Evolutionary conservation across 2,797 vertebrate genomes (phyloP).

Genomic region (Centropyge bicolor): DNA sequence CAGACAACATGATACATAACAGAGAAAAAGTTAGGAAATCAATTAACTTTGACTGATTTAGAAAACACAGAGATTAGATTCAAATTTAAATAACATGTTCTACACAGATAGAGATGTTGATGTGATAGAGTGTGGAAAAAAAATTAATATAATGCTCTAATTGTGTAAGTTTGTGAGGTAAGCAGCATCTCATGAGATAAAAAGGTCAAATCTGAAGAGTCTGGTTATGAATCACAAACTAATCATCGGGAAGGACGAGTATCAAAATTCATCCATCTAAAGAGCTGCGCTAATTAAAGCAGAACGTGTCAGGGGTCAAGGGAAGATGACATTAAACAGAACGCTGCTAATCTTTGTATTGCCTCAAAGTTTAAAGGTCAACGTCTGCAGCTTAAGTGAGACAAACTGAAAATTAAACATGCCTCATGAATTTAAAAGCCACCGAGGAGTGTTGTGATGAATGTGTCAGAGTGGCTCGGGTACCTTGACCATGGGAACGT

Average conservation of each 20-base stretch:
- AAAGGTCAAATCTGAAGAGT: not conserved
- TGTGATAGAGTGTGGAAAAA: too few relatives aligned
- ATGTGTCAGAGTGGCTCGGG: not conserved
- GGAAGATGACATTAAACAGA: not conserved
- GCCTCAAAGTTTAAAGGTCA: not conserved
- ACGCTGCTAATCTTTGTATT: not conserved
- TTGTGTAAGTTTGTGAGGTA: too few relatives aligned
- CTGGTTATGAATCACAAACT: not conserved
- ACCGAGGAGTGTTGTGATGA: not conserved
- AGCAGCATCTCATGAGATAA: not conserved
- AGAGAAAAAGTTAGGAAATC: not conserved
- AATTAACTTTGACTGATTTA: not conserved
- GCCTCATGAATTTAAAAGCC: not conserved
- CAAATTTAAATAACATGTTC: not conserved
- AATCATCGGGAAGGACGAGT: not conserved
- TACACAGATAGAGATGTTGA: not conserved
- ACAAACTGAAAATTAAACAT: not conserved
- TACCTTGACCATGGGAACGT: conserved; percentile 99
- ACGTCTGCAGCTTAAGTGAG: not conserved
- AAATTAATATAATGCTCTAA: too few relatives aligned
- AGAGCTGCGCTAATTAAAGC: conserved; percentile 1
- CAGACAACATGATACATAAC: not conserved
- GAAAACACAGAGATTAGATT: not conserved
- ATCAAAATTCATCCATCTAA: not conserved
- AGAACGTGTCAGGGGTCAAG: not conserved